Conservation (phyloP, 2,113 vertebrate genomes). For the Felis chaus region DNA sequence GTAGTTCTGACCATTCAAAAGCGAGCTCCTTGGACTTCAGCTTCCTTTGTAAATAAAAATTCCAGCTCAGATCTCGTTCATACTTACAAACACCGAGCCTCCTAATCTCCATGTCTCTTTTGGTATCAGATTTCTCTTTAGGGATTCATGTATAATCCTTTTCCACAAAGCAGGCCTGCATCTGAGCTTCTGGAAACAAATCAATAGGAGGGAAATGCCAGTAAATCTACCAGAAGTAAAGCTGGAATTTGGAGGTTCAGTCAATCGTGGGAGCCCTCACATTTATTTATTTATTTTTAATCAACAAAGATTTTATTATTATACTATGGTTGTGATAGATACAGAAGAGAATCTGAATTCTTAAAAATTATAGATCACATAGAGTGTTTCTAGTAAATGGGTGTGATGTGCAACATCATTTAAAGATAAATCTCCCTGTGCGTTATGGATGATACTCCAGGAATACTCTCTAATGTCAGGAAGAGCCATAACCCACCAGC, state of each 20-base stretch:
- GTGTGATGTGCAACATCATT: background rate
- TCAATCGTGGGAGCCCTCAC: background rate
- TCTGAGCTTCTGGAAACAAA: conserved; percentile 13
- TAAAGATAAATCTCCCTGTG: background rate
- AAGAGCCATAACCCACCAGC: conserved; percentile 42
- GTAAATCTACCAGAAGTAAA: background rate
- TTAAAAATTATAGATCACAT: background rate
- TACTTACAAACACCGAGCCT: conserved; percentile 31
- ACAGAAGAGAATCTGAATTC: background rate
- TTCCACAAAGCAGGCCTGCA: background rate
- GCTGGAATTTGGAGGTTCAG: background rate
- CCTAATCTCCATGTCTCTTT: background rate
- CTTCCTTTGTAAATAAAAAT: conserved; percentile 46
- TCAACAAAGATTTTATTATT: conserved; percentile 3
- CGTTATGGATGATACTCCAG: background rate
- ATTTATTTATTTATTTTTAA: conserved; percentile 23
- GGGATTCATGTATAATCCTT: background rate
- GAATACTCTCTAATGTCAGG: conserved; percentile 31
- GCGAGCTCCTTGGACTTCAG: background rate
- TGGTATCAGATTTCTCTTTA: conserved; percentile 39
- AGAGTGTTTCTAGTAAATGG: background rate
- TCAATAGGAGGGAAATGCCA: conserved; percentile 3
- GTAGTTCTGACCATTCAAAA: conserved; percentile 48
- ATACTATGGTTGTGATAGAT: background rate
- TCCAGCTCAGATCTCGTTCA: background rate